Conservation (phyloP, 2,113 vertebrate genomes). For the Myocastor coypus region DNA sequence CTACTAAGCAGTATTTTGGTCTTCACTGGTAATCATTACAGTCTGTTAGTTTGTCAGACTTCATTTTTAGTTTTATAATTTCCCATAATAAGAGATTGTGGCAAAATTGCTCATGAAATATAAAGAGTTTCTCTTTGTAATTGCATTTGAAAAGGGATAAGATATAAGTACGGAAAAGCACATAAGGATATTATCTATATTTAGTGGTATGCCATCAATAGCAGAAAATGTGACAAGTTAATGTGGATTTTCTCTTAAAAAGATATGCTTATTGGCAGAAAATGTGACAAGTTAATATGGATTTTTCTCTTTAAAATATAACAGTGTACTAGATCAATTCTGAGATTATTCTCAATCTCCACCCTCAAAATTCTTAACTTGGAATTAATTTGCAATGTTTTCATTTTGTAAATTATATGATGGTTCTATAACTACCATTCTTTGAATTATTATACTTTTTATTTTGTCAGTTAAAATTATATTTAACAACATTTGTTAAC, state of each 20-base stretch:
- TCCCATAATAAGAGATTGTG: not conserved
- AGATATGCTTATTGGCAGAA: too few species aligned
- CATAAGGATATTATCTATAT: slow-evolving; percentile 24
- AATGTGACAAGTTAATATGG: slow-evolving; percentile 31
- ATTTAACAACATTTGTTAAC: slow-evolving; percentile 42
- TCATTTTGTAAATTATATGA: slow-evolving; percentile 28
- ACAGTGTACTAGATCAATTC: not conserved
- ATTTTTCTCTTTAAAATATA: slow-evolving; percentile 1
- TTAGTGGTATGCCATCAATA: not conserved
- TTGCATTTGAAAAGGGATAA: slow-evolving; percentile 17
- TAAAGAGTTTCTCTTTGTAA: slow-evolving; percentile 6
- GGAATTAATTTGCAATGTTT: slow-evolving; percentile 31
- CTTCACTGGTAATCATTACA: not conserved
- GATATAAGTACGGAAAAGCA: not conserved
- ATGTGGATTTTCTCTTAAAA: too few species aligned
- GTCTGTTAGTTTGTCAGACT: not conserved
- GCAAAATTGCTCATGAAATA: not conserved
- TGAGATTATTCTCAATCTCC: not conserved
- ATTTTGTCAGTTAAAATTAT: slow-evolving; percentile 32
- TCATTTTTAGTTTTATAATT: slow-evolving; percentile 50
- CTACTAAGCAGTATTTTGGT: not conserved
- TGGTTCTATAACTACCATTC: not conserved
- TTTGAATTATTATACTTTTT: slow-evolving; percentile 22
- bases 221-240: too few species aligned
- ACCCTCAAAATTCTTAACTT: slow-evolving; percentile 19